phyloP scores from a whole-genome alignment of 2,797 vertebrate species.

The Heterohyrax brucei region DNA sequence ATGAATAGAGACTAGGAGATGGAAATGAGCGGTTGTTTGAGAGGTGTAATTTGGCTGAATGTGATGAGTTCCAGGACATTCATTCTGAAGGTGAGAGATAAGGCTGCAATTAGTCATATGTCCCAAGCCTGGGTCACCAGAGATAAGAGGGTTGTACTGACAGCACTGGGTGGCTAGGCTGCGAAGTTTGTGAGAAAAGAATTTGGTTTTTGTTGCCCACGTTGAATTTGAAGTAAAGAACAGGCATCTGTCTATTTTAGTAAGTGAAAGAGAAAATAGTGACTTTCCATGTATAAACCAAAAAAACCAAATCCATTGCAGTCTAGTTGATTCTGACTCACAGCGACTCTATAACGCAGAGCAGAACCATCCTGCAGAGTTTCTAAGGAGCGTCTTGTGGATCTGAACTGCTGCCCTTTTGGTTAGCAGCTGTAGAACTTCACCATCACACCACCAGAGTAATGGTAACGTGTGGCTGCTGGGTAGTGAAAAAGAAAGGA shows the following conservation, averaged over 20 bases:
- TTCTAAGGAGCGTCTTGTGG: too few relatives aligned
- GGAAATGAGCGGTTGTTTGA: background rate
- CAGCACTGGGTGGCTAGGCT: background rate
- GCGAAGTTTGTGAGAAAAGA: background rate
- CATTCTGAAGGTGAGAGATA: background rate
- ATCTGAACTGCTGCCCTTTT: too few relatives aligned
- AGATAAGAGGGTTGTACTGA: background rate
- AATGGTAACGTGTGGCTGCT: too few relatives aligned
- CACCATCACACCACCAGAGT: too few relatives aligned
- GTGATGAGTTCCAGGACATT: background rate
- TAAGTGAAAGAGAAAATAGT: background rate
- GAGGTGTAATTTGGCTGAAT: background rate
- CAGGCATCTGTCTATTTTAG: background rate
- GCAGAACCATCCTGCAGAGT: too few relatives aligned
- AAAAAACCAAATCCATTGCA: too few relatives aligned
- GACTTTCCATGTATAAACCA: background rate
- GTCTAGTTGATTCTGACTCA: too few relatives aligned
- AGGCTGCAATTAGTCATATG: background rate
- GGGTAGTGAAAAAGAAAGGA: background rate
- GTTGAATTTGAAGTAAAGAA: constrained; percentile 43
- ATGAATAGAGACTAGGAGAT: background rate
- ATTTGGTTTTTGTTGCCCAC: background rate
- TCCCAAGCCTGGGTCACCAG: too few relatives aligned
- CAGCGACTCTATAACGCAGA: too few relatives aligned
- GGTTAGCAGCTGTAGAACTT: too few relatives aligned